Percentiles rank a stretch among this genome's conserved stretches.
Conservation (phyloP, 2,797 vertebrate species). For the Discoglossus pictus region DNA sequence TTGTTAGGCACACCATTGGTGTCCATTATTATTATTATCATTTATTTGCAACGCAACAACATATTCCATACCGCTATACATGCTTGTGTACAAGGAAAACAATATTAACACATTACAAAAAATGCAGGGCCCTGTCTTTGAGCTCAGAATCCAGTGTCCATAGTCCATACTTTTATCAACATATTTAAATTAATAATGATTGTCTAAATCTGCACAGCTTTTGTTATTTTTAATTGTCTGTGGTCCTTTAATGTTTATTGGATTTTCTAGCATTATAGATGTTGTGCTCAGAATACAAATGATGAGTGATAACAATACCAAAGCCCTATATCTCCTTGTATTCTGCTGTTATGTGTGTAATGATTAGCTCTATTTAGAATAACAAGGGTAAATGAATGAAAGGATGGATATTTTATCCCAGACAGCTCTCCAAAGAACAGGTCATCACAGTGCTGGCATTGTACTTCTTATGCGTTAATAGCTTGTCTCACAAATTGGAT, state of each 20-base stretch:
- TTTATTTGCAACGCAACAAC: too few relatives aligned
- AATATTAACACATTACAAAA: too few relatives aligned
- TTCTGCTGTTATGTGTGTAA: constrained; percentile 13
- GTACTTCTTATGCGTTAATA: constrained; percentile 16
- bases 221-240: too few relatives aligned
- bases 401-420: constrained; percentile 5
- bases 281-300: constrained; percentile 37
- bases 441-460: constrained; percentile 22
- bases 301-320: constrained; percentile 38
- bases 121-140: too few relatives aligned
- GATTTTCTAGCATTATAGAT: constrained; percentile 36
- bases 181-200: too few relatives aligned
- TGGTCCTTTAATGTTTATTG: constrained; percentile 23
- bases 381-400: constrained; percentile 26
- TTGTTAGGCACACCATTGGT: too few relatives aligned
- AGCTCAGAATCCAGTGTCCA: too few relatives aligned
- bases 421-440: constrained; percentile 28
- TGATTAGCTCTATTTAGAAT: constrained; percentile 34
- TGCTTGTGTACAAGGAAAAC: too few relatives aligned
- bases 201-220: too few relatives aligned
- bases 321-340: constrained; percentile 23
- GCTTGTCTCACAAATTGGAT: constrained; percentile 17
- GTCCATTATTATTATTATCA: too few relatives aligned
- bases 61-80: too few relatives aligned
- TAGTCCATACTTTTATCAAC: too few relatives aligned